Conservation (phyloP, 2,797 vertebrate genomes). For the Luscinia luscinia region DNA sequence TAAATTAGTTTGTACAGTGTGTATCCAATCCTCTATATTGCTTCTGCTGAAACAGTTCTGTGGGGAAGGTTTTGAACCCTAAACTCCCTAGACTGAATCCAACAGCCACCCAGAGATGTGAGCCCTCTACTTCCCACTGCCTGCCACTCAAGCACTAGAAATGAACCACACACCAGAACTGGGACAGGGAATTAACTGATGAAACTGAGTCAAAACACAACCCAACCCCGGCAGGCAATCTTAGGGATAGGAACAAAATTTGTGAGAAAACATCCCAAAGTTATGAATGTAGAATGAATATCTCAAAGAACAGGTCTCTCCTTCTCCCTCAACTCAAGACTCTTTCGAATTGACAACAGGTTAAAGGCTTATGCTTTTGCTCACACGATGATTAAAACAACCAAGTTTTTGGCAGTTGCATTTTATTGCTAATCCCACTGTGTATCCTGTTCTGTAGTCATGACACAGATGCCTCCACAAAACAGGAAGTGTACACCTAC, state of each 20-base stretch:
- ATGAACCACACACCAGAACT: background rate
- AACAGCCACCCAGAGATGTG: accelerated
- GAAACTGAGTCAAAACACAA: background rate
- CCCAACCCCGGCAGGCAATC: background rate
- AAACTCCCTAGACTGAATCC: background rate
- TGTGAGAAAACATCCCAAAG: background rate
- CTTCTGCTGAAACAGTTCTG: background rate
- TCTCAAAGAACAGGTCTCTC: background rate
- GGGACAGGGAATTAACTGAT: background rate
- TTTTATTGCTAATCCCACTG: background rate
- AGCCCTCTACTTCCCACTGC: background rate
- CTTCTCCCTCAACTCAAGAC: background rate
- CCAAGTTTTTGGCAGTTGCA: background rate
- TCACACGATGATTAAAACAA: background rate
- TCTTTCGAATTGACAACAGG: background rate
- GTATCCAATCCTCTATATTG: background rate
- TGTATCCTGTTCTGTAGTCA: background rate
- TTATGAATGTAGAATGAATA: background rate
- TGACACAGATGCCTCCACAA: accelerated
- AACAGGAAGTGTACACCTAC: background rate
- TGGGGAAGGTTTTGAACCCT: background rate
- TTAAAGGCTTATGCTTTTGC: background rate
- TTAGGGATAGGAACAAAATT: background rate
- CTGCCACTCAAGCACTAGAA: background rate
- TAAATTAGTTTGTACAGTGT: background rate